These are phyloP conservation scores for Thymelicus sylvestris DNA, from an alignment of 2,888 invertebrate species.

Conservation along the genomic window DNA sequence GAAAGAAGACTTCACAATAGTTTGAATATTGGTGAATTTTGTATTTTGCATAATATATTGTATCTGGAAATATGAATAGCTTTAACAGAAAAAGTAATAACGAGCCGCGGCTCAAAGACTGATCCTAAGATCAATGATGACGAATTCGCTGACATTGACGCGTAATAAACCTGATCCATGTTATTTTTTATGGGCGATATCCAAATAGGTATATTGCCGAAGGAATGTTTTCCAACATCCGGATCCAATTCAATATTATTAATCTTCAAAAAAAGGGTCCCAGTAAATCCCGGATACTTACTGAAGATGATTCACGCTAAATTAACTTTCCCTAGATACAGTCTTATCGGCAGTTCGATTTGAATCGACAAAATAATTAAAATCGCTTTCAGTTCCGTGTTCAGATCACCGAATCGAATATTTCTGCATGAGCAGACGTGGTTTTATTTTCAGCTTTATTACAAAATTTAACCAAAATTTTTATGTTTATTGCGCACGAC, in stretches of 20 bases:
- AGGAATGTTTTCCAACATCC: slow-evolving; percentile 16
- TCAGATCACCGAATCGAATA: slow-evolving; percentile 41
- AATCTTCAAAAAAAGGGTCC: slow-evolving; percentile 42
- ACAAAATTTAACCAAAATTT: neutral
- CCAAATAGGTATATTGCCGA: slow-evolving; percentile 11
- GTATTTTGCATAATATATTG: too few species aligned
- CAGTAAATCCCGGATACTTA: slow-evolving; percentile 42
- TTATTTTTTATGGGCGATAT: slow-evolving; percentile 6
- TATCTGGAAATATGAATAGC: too few species aligned
- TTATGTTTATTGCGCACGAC: neutral
- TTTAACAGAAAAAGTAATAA: too few species aligned
- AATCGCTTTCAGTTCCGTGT: slow-evolving; percentile 45
- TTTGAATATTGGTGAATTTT: too few species aligned
- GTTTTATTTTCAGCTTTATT: slow-evolving; percentile 30
- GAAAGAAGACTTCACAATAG: too few species aligned
- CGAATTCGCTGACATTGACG: neutral
- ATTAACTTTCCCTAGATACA: slow-evolving; percentile 50
- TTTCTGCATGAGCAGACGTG: slow-evolving; percentile 41
- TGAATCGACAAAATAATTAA: slow-evolving; percentile 49
- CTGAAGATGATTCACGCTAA: slow-evolving; percentile 44
- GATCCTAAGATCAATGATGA: neutral
- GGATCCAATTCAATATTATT: slow-evolving; percentile 37
- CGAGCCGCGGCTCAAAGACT: too few species aligned
- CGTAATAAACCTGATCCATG: neutral
- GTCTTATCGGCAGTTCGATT: slow-evolving; percentile 50